phyloP scores from a whole-genome alignment of 2,888 invertebrate genomes.

The Hydraecia micacea region DNA sequence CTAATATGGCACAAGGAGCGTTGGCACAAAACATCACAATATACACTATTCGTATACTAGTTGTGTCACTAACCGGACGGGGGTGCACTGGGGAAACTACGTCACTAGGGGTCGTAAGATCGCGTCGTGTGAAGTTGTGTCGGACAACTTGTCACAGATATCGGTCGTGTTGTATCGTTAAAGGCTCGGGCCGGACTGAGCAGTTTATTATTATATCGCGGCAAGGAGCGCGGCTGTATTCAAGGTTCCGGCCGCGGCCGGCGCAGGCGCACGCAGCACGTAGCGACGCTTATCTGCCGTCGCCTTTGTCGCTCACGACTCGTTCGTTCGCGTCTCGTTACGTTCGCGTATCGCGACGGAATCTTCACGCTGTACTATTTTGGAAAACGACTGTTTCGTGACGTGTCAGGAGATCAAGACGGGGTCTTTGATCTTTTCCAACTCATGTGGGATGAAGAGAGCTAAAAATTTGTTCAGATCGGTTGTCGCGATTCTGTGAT shows the following conservation, averaged over 20 bases:
- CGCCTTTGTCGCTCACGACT: constrained; percentile 81
- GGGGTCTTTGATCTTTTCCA: not conserved
- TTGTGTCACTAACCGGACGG: constrained; percentile 76
- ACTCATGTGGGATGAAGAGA: not conserved
- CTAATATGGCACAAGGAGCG: constrained; percentile 83
- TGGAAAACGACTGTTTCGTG: constrained; percentile 26
- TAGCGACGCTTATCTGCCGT: constrained; percentile 85
- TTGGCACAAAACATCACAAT: constrained; percentile 89
- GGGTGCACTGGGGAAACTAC: constrained; percentile 62
- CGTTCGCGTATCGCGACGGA: constrained; percentile 40
- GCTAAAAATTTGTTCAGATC: not conserved
- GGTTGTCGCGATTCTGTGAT: not conserved
- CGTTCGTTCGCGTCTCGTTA: constrained; percentile 49
- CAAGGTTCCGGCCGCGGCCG: constrained; percentile 85
- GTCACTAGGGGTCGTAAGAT: constrained; percentile 68
- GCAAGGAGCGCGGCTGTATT: constrained; percentile 85
- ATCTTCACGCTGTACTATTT: constrained; percentile 47
- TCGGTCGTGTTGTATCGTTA: constrained; percentile 87
- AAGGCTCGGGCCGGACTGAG: constrained; percentile 87
- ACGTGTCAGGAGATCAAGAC: constrained; percentile 34
- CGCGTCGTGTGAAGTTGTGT: constrained; percentile 53
- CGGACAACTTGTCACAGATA: constrained; percentile 73
- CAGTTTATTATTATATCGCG: constrained; percentile 87
- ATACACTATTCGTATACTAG: constrained; percentile 82
- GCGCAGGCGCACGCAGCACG: constrained; percentile 75